Evolutionary conservation across 2,888 invertebrate species (phyloP).

Genomic region (Nemapogon koenigi): DNA sequence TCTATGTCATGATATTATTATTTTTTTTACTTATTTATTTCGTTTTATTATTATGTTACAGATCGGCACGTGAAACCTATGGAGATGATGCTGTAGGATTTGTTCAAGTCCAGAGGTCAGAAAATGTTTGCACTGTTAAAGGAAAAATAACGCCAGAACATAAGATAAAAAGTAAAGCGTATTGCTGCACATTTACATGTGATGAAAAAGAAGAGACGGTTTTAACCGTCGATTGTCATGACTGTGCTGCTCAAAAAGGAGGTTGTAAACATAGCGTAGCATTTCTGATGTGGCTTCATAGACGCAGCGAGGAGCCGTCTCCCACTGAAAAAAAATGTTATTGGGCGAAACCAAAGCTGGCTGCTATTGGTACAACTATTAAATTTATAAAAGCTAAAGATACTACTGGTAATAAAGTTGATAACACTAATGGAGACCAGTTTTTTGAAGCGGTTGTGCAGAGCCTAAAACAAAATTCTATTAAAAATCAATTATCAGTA

Average conservation of each 20-base stretch:
- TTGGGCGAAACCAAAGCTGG: conserved; percentile 16
- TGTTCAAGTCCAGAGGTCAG: no score
- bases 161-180: conserved; percentile 7
- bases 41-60: no score
- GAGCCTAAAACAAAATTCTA: background rate
- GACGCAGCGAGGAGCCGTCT: conserved; percentile 17
- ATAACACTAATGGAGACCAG: background rate
- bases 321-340: conserved; percentile 15
- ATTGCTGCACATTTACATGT: conserved; percentile 9
- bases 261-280: conserved; percentile 16
- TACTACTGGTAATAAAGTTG: background rate
- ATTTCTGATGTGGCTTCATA: conserved; percentile 18
- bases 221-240: conserved; percentile 14
- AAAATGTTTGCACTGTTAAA: no score
- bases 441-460: background rate
- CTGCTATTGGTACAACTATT: conserved; percentile 13
- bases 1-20: no score
- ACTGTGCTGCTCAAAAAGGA: conserved; percentile 16
- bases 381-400: conserved; percentile 16
- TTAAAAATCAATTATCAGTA: background rate
- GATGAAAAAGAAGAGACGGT: conserved; percentile 15
- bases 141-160: no score
- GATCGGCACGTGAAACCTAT: no score
- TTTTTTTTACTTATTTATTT: no score
- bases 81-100: no score